Base-by-base conservation (phyloP, 2,888 invertebrate species). In the Drosophila emarginata region DNA sequence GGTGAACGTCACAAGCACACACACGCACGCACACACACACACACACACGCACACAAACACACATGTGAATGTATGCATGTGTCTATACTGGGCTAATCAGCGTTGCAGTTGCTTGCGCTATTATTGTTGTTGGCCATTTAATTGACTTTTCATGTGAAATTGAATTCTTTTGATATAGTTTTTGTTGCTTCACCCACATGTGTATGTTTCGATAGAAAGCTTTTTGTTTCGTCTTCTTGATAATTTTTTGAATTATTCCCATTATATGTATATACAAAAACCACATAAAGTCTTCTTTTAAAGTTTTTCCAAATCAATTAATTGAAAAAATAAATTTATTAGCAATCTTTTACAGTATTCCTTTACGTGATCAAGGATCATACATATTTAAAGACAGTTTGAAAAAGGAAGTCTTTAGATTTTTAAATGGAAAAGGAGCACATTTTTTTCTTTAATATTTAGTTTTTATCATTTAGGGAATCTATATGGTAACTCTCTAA, bases 121-220 rank as follows among this genome's bases (percentile, higher is more conserved):
- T 4, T 53, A 9, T 12, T 54, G 12, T 18, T 32, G 53, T 18
- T 12, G 53, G 15, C 45, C 59, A 59, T 26, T 59, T 59, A 50
- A 59, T 40, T 59, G 59, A 59, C 59, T 50, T 59, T 59, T 59
- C 50, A 28, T 32, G 40, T 18, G 32, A 59, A 59, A 59, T 50
- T 50, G 26, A 59, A 40, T 59, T 59, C 23, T 4, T 18, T 59
- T 54, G 32, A 18, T 18, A 18, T 21, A 5, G 15, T 52, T 15
- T n/a, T 53, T 53, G 4, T 26, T 32, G 18, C 26, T 14, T 52
- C 14, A 12, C 15, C 32, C 0, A n/a, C 18, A 4, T 54, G 18
- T 32, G 7, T 32, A 54, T n/a, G 18, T 54, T 54, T 18, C 21
- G 12, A 45, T 45, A 21, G 21, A 4, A 18, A 4, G 7, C 9